A percentile compares a stretch with the other conserved stretches of the same genome.
Conservation (phyloP, 1,140 invertebrate genomes). For the Trichomalopsis sarcophagae region DNA sequence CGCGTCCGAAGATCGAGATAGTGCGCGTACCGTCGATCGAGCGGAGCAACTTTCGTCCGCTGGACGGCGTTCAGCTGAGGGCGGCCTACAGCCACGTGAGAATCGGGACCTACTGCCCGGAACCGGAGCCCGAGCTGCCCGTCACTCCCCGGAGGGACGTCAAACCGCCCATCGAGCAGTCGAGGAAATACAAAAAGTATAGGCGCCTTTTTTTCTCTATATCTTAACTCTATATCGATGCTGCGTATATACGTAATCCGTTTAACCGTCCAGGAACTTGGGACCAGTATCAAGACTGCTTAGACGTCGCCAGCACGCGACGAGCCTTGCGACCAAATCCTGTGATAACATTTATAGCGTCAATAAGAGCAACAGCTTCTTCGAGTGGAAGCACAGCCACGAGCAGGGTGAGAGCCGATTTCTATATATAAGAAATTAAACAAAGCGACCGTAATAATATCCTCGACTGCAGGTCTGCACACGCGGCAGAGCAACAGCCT, state of each 20-base stretch:
- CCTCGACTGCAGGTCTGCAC: no score
- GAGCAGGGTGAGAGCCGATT: conserved; percentile 63
- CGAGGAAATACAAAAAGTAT: conserved; percentile 71
- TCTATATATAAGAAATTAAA: no score
- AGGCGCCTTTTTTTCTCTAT: no score
- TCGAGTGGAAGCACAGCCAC: conserved; percentile 66
- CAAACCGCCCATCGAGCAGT: conserved; percentile 66
- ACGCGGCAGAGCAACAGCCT: conserved; percentile 70
- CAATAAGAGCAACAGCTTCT: conserved; percentile 69
- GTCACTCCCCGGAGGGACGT: conserved; percentile 54
- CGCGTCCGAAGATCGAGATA: conserved; percentile 69
- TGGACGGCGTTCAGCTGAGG: conserved; percentile 70
- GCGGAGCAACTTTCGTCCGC: conserved; percentile 67
- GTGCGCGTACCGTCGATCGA: conserved; percentile 70
- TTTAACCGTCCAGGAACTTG: conserved; percentile 64
- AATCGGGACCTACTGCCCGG: conserved; percentile 69
- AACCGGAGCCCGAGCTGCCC: conserved; percentile 57
- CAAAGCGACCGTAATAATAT: no score
- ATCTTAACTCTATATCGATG: no score
- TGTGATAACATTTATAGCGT: conserved; percentile 75
- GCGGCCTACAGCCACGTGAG: conserved; percentile 70
- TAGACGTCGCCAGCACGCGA: conserved; percentile 70
- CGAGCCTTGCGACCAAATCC: conserved; percentile 72
- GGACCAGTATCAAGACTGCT: conserved; percentile 73
- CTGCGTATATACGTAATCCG: no score